Conservation (phyloP, 2,797 vertebrate genomes). For the Heterohyrax brucei region DNA sequence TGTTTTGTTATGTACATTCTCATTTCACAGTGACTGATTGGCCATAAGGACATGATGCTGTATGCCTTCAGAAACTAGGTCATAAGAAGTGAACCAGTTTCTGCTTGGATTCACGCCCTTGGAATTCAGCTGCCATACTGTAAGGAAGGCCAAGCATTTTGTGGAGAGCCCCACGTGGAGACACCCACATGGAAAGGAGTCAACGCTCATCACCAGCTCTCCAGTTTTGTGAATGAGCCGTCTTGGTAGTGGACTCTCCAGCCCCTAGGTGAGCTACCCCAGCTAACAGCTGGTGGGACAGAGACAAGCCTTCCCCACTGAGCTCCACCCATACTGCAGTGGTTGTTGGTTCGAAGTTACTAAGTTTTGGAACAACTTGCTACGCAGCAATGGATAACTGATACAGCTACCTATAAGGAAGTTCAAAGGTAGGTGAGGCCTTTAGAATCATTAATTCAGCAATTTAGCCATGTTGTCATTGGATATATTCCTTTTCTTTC, state of each 20-base stretch:
- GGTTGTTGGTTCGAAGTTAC: neutral
- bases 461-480: neutral
- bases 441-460: neutral
- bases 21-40: neutral
- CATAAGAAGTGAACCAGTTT: neutral
- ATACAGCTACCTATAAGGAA: neutral
- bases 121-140: neutral
- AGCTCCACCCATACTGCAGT: neutral
- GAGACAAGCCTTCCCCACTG: neutral
- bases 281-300: neutral
- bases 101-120: neutral
- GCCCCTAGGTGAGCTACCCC: neutral
- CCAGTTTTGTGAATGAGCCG: neutral
- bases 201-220: neutral
- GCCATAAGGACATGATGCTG: neutral
- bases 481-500: conserved; percentile 4
- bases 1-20: neutral
- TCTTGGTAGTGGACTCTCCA: neutral
- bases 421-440: neutral
- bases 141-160: neutral
- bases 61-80: neutral
- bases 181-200: neutral
- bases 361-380: neutral
- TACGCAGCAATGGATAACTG: neutral
- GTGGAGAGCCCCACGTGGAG: neutral